phyloP scores from a whole-genome alignment of 64 coral and sea anemone genomes.

The Actinia tenebrosa region DNA sequence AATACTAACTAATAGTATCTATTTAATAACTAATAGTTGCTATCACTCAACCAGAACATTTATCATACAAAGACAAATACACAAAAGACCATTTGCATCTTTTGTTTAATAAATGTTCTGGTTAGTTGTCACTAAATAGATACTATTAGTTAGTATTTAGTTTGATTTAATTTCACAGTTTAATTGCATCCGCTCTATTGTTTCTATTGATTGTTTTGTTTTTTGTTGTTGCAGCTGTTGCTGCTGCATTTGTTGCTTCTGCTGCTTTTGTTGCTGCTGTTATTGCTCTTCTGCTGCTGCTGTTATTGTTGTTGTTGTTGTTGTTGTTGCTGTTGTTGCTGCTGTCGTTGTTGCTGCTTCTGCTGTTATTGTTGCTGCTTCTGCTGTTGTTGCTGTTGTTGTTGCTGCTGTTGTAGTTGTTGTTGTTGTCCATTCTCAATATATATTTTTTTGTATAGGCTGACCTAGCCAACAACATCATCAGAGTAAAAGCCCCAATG shows the following conservation, averaged over 20 bases:
- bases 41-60: no score
- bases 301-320: not conserved
- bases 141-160: no score
- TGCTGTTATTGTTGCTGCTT: no score
- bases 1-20: no score
- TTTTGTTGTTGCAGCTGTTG: no score
- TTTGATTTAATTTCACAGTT: not conserved
- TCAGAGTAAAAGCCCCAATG: slow-evolving; percentile 83
- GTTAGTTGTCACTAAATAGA: no score
- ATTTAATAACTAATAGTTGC: no score
- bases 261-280: not conserved
- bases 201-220: not conserved
- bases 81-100: no score
- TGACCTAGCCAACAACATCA: slow-evolving; percentile 89
- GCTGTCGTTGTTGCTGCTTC: no score
- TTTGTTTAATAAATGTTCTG: no score
- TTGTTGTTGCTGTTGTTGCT: not conserved
- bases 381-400: not conserved
- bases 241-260: not conserved
- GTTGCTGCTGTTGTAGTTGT: not conserved
- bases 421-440: not conserved
- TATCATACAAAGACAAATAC: no score
- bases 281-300: not conserved
- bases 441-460: slow-evolving; percentile 20
- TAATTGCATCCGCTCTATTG: not conserved